phyloP scores from a whole-genome alignment of 2,888 invertebrate genomes.

The Clanis bilineata region DNA sequence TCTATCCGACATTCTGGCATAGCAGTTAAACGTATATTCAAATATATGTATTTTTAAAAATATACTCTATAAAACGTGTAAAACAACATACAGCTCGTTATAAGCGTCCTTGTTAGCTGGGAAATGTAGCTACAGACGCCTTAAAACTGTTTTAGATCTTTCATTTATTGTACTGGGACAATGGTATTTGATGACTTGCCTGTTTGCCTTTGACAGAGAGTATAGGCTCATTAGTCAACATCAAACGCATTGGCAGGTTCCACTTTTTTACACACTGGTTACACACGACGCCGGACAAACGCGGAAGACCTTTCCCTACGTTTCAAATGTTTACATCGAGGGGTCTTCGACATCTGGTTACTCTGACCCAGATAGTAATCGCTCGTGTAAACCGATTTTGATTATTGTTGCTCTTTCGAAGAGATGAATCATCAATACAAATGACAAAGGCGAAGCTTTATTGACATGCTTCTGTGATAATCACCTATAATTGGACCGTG shows the following conservation, averaged over 20 bases:
- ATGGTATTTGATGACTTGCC: too few species aligned
- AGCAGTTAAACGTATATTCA: too few species aligned
- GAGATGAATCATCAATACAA: not conserved
- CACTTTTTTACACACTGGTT: not conserved
- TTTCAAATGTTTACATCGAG: not conserved
- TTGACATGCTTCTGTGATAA: not conserved
- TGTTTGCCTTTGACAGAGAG: too few species aligned
- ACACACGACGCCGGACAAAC: not conserved
- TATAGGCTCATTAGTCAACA: not conserved
- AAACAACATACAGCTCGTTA: too few species aligned
- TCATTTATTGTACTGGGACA: too few species aligned
- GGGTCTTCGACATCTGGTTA: not conserved
- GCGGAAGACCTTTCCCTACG: constrained; percentile 2
- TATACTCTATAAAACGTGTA: too few species aligned
- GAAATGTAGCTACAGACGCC: too few species aligned
- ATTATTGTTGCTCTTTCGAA: not conserved
- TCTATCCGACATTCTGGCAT: too few species aligned
- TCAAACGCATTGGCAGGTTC: not conserved
- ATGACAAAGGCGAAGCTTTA: not conserved
- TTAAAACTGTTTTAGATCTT: too few species aligned
- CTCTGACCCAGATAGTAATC: not conserved
- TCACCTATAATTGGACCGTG: too few species aligned
- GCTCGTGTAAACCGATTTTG: not conserved
- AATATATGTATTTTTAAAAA: too few species aligned
- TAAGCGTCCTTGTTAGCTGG: too few species aligned